A percentile compares a stretch with the other conserved stretches of the same genome.
Evolutionary conservation across 2,113 vertebrate genomes (phyloP).

Genomic region (Psittacara wagleri): DNA sequence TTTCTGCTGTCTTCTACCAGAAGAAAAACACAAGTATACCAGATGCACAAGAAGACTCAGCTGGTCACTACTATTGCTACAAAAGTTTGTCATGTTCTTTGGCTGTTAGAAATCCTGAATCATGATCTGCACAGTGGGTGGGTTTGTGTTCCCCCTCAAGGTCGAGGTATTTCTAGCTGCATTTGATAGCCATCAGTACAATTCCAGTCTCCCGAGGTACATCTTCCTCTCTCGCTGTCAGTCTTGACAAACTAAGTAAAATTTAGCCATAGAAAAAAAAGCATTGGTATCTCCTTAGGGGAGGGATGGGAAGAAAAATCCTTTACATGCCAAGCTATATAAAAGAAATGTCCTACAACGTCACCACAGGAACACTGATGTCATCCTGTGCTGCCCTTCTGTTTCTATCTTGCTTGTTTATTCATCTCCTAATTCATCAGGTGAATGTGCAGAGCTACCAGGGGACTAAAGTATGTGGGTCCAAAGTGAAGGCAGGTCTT

Average conservation of each 20-base stretch:
- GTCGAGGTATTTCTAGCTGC: not conserved
- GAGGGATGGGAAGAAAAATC: not conserved
- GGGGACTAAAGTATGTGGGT: not conserved
- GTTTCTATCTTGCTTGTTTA: not conserved
- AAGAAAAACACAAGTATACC: not conserved
- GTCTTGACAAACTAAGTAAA: not conserved
- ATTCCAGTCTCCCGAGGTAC: not conserved
- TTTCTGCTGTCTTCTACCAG: not conserved
- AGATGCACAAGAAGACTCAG: not conserved
- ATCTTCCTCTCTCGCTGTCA: not conserved
- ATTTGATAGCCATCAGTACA: not conserved
- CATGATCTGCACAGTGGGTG: not conserved
- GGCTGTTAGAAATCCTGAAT: not conserved
- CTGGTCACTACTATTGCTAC: not conserved
- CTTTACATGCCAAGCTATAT: not conserved
- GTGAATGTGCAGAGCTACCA: not conserved
- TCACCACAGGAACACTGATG: not conserved
- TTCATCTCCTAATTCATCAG: not conserved
- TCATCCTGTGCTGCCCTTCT: not conserved
- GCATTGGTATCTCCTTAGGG: not conserved
- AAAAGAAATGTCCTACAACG: not conserved
- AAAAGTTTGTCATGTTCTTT: constrained; percentile 16
- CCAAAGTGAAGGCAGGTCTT: not conserved
- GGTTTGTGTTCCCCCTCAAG: not conserved
- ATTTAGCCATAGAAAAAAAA: not conserved